Evolutionary conservation across 2,888 invertebrate species (phyloP).

Genomic region (Metopia argyrocephala): DNA sequence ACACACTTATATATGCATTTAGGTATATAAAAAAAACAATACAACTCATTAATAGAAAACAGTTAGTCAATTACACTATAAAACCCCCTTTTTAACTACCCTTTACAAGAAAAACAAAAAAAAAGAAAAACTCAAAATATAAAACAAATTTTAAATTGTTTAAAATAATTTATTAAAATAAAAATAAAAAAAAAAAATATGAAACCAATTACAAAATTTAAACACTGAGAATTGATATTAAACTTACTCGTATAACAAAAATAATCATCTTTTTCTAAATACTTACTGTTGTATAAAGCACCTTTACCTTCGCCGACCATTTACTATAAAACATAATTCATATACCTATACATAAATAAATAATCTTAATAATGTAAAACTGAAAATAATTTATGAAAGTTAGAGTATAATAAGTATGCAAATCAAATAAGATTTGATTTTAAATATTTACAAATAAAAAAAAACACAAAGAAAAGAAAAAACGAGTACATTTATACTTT

Average conservation of each 20-base stretch:
- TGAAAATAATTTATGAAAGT: background rate
- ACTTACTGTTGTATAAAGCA: slow-evolving; percentile 18
- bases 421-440: slow-evolving; percentile 25
- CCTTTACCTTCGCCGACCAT: slow-evolving; percentile 31
- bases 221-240: slow-evolving; percentile 59
- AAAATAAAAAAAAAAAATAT: background rate
- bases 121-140: slow-evolving; percentile 7
- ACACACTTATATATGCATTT: too few relatives aligned
- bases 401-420: background rate
- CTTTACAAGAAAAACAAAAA: background rate
- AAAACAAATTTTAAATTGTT: background rate
- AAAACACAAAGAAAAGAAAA: slow-evolving; percentile 11
- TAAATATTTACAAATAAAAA: background rate
- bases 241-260: background rate
- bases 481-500: slow-evolving; percentile 29
- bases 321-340: slow-evolving; percentile 11
- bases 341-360: background rate
- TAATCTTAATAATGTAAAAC: background rate
- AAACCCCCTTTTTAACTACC: slow-evolving; percentile 6
- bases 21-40: background rate
- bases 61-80: slow-evolving; percentile 55
- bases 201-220: slow-evolving; percentile 19
- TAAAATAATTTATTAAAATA: background rate
- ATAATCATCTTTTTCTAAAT: too few relatives aligned
- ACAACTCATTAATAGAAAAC: background rate